Base-by-base conservation (phyloP, 2,888 invertebrate genomes). In the Eupsilia transversa region DNA sequence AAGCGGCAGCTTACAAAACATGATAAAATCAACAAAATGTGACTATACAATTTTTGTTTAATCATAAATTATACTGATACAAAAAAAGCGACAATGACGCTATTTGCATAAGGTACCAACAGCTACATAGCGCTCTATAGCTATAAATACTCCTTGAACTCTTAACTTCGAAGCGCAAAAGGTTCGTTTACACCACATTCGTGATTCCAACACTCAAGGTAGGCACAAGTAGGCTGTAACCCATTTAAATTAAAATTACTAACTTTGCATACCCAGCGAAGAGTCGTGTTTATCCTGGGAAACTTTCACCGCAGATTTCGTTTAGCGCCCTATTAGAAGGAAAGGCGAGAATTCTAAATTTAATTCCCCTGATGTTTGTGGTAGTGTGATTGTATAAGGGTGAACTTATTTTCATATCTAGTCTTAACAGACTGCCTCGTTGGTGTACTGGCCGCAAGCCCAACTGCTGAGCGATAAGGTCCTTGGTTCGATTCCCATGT, bases 341-440 rank as follows among this genome's bases (percentile, higher is more conserved):
- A 85, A 86, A 85, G 84, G 81, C 78, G 84, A 69, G 86, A 89
- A 88, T 89, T 88, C 89, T 83, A 89, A 87, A 89, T 90, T 89
- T 89, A 88, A 90, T 88, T 86, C 82, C 77, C 83, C 83, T 84
- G 80, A 91, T 89, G 87, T 89, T 89, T 89, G 87, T 65, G 68
- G 75, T 85, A 80, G 89, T 88, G 88, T 90, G 91, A 91, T 92
- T 92, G 91, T 91, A 88, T 90, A 88, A 86, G 80, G 80, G 86
- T 87, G 80, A n/a, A n/a, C n/a, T n/a, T n/a, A n/a, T n/a, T n/a
- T n/a, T n/a, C n/a, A n/a, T n/a, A n/a, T n/a, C n/a, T n/a, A n/a
- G n/a, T n/a, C n/a, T n/a, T n/a, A n/a, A n/a, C n/a, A n/a, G n/a
- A n/a, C n/a, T n/a, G n/a, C n/a, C n/a, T n/a, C n/a, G n/a, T n/a